Evolutionary conservation across 1,140 invertebrate genomes (phyloP).

Genomic region (Drosophila truncata): DNA sequence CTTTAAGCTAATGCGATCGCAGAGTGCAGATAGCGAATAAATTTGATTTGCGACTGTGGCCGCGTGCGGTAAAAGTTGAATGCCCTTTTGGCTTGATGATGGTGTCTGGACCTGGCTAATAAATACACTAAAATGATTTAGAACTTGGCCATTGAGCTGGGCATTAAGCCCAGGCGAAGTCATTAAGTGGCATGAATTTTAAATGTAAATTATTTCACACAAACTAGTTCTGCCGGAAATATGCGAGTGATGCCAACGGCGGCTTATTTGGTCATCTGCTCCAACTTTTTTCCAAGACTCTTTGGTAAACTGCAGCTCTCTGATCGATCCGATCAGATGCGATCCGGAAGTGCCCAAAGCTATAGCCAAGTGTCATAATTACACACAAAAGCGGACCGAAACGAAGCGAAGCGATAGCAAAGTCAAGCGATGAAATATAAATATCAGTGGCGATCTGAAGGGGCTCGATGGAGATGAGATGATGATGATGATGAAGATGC

Average conservation of each 20-base stretch:
- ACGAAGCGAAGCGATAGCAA: slow-evolving; percentile 37
- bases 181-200: slow-evolving; percentile 57
- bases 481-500: not conserved
- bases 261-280: slow-evolving; percentile 36
- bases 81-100: slow-evolving; percentile 51
- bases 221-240: slow-evolving; percentile 68
- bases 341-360: slow-evolving; percentile 70
- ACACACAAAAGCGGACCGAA: slow-evolving; percentile 58
- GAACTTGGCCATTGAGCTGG: slow-evolving; percentile 45
- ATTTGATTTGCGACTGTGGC: slow-evolving; percentile 31
- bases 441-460: slow-evolving; percentile 26
- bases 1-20: slow-evolving; percentile 33
- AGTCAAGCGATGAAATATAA: slow-evolving; percentile 37
- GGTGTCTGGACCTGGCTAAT: slow-evolving; percentile 37
- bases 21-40: slow-evolving; percentile 21
- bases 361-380: slow-evolving; percentile 74
- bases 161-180: slow-evolving; percentile 40
- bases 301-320: slow-evolving; percentile 32
- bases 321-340: slow-evolving; percentile 11
- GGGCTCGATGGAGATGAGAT: slow-evolving; percentile 11
- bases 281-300: slow-evolving; percentile 17
- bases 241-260: slow-evolving; percentile 19
- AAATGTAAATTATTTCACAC: slow-evolving; percentile 61
- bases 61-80: slow-evolving; percentile 62
- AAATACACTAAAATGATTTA: slow-evolving; percentile 65